phyloP scores from a whole-genome alignment of 1,140 invertebrate genomes.

The Hycleus cichorii region DNA sequence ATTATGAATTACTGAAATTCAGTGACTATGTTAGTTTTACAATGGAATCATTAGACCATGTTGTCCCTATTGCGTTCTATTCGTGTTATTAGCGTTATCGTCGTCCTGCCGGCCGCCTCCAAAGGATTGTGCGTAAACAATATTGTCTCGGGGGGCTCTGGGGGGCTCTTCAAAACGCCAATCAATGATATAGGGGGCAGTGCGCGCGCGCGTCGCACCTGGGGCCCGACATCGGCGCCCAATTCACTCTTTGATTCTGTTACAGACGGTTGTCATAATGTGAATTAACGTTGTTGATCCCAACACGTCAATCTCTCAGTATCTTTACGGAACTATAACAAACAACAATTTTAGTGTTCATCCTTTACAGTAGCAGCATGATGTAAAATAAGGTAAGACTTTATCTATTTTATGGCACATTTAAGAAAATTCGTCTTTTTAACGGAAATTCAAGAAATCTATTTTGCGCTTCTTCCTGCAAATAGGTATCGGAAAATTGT shows the following conservation, averaged over 20 bases:
- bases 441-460: no score
- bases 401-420: no score
- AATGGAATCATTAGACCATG: not conserved
- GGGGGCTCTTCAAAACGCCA: conserved; percentile 24
- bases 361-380: no score
- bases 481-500: no score
- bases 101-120: not conserved
- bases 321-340: no score
- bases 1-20: not conserved
- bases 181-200: conserved; percentile 27
- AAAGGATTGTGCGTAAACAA: conserved; percentile 28
- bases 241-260: conserved; percentile 18
- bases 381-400: no score
- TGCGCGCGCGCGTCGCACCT: conserved; percentile 32
- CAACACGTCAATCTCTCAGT: no score
- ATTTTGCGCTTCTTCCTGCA: no score
- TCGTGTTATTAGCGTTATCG: no score
- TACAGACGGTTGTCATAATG: conserved; percentile 14
- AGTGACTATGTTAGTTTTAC: not conserved
- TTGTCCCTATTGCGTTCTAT: not conserved
- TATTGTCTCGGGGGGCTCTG: conserved; percentile 15
- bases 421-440: no score
- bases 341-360: no score
- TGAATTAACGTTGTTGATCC: conserved; percentile 4
- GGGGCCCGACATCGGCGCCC: conserved; percentile 17